Base-by-base conservation (phyloP, 2,888 invertebrate species). In the Idaea biselata region DNA sequence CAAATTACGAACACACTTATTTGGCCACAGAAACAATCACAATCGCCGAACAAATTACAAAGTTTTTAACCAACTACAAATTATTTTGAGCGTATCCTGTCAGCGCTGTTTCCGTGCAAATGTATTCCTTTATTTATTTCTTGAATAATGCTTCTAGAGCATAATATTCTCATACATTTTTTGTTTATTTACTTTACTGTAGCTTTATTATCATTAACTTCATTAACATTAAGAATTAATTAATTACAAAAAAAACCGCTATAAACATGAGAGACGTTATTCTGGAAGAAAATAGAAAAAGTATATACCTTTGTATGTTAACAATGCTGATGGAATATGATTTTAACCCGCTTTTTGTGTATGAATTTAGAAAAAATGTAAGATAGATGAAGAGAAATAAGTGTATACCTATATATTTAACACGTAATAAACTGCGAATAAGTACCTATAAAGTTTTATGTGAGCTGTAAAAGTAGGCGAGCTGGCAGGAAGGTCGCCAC, bases 361-460 rank as follows among this genome's bases (percentile, higher is more conserved):
- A 59, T 66, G 66, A 64, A 70, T 73, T 77, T 80, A 76, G 73
- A 73, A 67, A 73, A 80, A 79, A 80, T 67, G 70, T 73, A 14
- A 44, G 8, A 76, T 72, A 73, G 72, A 76, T 78, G 78, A 70
- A 69, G 57, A n/a, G 66, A 79, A 78, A 78, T 74, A 69, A 74
- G 72, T 73, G 68, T 77, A 74, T 55, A 55, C 17, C 18, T 56
- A 18, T 80, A 81, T 75, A 78, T 77, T 79, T 77, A 75, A 78
- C 78, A 79, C 76, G 78, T 80, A 82, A 78, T 82, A 80, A 82
- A 82, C 69, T 73, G 69, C 66, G 69, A 71, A 73, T 78, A 74
- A 81, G 77, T 67, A 73, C 70, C 79, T 73, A 82, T 81, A 82
- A 82, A 82, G 67, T 79, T 82, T 82, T 82, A 82, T 78, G 79